phyloP scores from a whole-genome alignment of 2,797 vertebrate genomes.

The Moxostoma hubbsi region DNA sequence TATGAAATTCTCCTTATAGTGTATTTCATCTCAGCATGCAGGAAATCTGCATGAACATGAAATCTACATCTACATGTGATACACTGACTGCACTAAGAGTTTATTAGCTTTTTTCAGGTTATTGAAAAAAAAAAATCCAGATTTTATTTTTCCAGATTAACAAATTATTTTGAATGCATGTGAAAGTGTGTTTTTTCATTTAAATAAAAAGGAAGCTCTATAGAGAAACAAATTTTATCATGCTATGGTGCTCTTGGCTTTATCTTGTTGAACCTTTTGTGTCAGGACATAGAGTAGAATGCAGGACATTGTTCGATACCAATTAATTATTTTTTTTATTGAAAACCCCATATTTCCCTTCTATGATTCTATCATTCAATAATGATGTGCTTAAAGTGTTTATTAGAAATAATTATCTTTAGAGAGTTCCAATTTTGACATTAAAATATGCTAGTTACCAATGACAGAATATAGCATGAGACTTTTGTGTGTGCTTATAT shows the following conservation, averaged over 20 bases:
- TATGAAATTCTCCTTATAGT: neutral
- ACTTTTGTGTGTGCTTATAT: neutral
- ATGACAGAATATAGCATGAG: neutral
- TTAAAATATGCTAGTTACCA: slow-evolving; percentile 1
- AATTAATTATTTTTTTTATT: neutral
- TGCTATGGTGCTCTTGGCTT: neutral
- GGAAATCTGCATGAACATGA: neutral
- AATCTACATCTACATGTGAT: neutral
- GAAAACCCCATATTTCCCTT: neutral
- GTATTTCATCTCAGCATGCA: neutral
- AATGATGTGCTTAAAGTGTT: slow-evolving; percentile 6
- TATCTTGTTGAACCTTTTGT: neutral
- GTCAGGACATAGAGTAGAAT: neutral
- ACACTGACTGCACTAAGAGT: neutral
- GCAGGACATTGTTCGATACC: neutral
- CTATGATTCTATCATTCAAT: neutral
- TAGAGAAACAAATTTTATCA: slow-evolving; percentile 4
- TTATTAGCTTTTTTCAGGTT: neutral
- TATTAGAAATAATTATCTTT: neutral
- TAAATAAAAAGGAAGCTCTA: neutral
- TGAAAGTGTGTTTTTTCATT: neutral
- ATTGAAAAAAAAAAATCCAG: neutral
- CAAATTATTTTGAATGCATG: neutral
- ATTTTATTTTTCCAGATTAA: too few relatives aligned
- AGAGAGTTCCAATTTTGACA: neutral